A percentile compares a stretch with the other conserved stretches of the same genome.
Evolutionary conservation across 2,797 vertebrate species (phyloP).

Genomic region (Siniperca undulata): DNA sequence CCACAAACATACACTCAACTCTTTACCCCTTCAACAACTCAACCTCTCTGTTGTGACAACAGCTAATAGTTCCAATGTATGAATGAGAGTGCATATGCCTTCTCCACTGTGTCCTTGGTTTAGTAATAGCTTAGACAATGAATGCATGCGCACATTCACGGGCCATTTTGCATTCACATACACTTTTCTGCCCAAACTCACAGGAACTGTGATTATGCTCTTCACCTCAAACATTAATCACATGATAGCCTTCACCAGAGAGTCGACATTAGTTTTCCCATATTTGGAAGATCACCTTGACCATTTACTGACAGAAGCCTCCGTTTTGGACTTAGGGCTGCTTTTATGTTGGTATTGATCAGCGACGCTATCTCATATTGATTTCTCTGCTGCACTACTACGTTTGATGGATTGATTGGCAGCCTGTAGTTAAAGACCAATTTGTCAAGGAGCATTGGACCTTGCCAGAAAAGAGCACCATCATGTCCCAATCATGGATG

Average conservation of each 20-base stretch:
- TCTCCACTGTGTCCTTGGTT: conserved; percentile 42
- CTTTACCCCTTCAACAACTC: background rate
- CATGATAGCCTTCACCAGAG: background rate
- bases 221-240: conserved; percentile 14
- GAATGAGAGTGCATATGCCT: background rate
- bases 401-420: conserved; percentile 83
- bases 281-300: conserved; percentile 62
- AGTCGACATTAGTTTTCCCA: conserved; percentile 10
- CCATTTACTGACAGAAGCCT: conserved; percentile 31
- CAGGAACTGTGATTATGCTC: conserved; percentile 5
- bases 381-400: conserved; percentile 61
- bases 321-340: conserved; percentile 34
- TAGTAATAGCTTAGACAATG: conserved; percentile 31
- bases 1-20: background rate
- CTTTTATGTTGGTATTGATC: conserved; percentile 75
- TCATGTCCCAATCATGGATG: conserved; percentile 73
- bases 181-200: conserved; percentile 13
- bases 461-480: conserved; percentile 72
- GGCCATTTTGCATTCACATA: conserved; percentile 6
- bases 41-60: background rate
- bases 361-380: conserved; percentile 63
- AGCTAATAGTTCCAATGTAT: background rate
- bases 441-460: conserved; percentile 77
- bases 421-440: conserved; percentile 73
- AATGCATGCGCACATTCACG: conserved; percentile 16